Evolutionary conservation across 2,888 invertebrate species (phyloP).

Genomic region (Frankliniella intonsa): DNA sequence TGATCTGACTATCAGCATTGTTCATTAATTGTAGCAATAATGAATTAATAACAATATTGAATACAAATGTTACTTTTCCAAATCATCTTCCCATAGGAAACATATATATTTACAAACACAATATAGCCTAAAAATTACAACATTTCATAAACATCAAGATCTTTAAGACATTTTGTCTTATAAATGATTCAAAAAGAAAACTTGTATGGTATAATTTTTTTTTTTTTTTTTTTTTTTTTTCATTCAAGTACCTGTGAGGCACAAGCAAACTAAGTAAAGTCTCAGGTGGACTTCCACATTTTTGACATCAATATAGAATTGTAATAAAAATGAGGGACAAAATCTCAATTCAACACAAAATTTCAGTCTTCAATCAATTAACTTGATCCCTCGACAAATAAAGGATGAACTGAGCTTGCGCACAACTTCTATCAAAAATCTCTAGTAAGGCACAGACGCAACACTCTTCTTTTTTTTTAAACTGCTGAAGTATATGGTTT

Average conservation of each 20-base stretch:
- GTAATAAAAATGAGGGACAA: no score
- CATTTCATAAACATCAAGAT: slow-evolving; percentile 1
- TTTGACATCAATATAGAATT: no score
- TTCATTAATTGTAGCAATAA: neutral
- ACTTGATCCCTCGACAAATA: no score
- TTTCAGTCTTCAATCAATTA: no score
- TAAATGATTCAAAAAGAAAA: neutral
- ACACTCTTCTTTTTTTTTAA: no score
- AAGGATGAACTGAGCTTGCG: no score
- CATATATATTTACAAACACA: neutral
- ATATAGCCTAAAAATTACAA: slow-evolving; percentile 12
- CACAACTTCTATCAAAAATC: no score
- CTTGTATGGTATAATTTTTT: neutral
- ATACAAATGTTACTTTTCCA: neutral
- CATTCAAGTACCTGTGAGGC: no score
- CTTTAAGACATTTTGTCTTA: neutral
- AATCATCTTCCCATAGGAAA: neutral
- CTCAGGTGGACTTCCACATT: neutral
- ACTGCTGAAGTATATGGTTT: no score
- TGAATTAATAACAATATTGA: neutral
- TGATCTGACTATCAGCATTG: neutral
- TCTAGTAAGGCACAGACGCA: no score
- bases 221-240: no score
- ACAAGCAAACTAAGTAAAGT: neutral
- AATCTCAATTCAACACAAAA: no score